phyloP scores from a whole-genome alignment of 2,113 vertebrate genomes.

The Nannospalax galili region DNA sequence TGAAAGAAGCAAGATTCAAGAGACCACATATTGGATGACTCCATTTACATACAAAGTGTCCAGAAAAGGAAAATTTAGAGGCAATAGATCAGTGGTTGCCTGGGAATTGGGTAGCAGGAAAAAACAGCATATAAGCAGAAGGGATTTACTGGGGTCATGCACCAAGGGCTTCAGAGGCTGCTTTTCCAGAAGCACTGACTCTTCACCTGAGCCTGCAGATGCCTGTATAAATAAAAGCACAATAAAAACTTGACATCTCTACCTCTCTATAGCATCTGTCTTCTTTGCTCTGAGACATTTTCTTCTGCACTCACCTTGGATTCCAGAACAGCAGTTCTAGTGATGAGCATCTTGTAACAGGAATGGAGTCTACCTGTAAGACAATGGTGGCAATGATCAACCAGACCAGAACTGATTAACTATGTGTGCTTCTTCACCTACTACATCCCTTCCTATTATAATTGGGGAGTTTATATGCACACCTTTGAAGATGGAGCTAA shows the following conservation, averaged over 20 bases:
- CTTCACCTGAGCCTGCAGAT: neutral
- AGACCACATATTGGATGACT: neutral
- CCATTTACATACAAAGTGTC: neutral
- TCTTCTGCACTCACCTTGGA: neutral
- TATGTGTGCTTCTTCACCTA: neutral
- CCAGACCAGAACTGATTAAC: neutral
- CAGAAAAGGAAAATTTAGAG: slow-evolving; percentile 21
- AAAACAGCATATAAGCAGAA: neutral
- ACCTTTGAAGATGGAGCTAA: neutral
- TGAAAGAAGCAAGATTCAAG: neutral
- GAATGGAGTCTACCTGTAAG: neutral
- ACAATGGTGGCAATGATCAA: neutral
- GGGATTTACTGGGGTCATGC: neutral
- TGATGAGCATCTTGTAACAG: neutral
- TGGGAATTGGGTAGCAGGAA: neutral
- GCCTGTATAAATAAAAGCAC: neutral
- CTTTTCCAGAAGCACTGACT: neutral
- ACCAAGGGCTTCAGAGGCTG: neutral
- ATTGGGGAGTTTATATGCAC: neutral
- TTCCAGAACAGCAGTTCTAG: neutral
- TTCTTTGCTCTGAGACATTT: neutral
- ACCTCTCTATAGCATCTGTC: neutral
- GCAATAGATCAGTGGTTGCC: neutral
- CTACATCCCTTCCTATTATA: neutral
- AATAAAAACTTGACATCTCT: neutral